Evolutionary conservation across 2,113 vertebrate genomes (phyloP).

Genomic region (Nymphicus hollandicus): DNA sequence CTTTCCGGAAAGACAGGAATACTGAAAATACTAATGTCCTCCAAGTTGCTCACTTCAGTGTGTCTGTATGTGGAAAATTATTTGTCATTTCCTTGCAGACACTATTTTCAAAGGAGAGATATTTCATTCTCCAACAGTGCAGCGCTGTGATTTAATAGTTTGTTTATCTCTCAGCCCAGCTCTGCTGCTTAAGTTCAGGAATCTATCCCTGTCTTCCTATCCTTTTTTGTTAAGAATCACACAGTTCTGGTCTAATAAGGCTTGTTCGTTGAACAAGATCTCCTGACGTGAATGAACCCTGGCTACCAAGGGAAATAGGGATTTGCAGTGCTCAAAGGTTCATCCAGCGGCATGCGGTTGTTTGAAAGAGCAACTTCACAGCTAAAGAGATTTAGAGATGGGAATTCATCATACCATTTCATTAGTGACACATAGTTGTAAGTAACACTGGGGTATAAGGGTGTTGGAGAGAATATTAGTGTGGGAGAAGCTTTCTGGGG

Average conservation of each 20-base stretch:
- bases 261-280: neutral
- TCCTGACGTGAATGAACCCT: neutral
- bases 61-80: constrained; percentile 27
- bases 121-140: neutral
- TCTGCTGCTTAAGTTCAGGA: neutral
- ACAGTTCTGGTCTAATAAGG: neutral
- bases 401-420: neutral
- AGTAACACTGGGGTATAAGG: rapidly evolving
- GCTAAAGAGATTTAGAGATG: neutral
- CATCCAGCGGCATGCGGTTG: neutral
- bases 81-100: constrained; percentile 48
- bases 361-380: neutral
- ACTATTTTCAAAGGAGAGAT: constrained; percentile 20
- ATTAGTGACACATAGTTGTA: rapidly evolving
- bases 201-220: neutral
- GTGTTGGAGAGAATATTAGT: neutral
- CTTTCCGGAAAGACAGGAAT: neutral
- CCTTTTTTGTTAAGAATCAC: neutral
- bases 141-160: constrained; percentile 29
- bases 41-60: constrained; percentile 16
- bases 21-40: neutral
- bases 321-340: neutral
- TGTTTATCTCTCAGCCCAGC: constrained; percentile 42
- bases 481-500: neutral
- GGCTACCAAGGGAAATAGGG: neutral